Base-by-base conservation (phyloP, 2,888 invertebrate species). In the Euzetes globulus region DNA sequence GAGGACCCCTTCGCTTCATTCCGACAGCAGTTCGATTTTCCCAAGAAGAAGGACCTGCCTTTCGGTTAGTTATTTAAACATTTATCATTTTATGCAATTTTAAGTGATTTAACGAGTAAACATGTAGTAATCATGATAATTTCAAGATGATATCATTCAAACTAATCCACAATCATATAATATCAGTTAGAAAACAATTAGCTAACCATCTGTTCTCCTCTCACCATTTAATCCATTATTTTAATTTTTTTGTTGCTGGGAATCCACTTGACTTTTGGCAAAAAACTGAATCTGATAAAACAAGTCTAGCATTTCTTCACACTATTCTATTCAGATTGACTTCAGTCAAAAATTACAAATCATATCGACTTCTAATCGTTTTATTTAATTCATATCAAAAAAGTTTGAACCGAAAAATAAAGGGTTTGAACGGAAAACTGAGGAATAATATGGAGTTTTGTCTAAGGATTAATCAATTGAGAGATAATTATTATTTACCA, bases 21-120 rank as follows among this genome's bases (percentile, higher is more conserved):
- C 6, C 77, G 84, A 71, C 75, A 81, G 7, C 81, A 81, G 70
- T 85, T 85, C 77, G 76, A 78, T 73, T 82, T 83, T 76, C 85
- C 85, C 0, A 84, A 82, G 76, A 82, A 83, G 80, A 81, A 80
- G 71, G 81, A 82, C 19, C 76, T 85, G n/a, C 80, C 81, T 2
- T 75, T 79, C 75, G 81, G 84, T 84, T 79, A 79, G 80, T 75
- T 33, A 55, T 25, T 22, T 22, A 6, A n/a, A 55, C 45, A 22
- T 41, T 41, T 45, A 37, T 70, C n/a, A 9, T 65, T n/a, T 25
- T n/a, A n/a, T 19, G 60, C 15, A 27, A 37, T 7, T 65, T 25
- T 13, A 29, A 22, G 13, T 41, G 6, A 41, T 41, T 41, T n/a
- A n/a, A n/a, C n/a, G n/a, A n/a, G 41, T 41, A 41, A 41, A 41